Evolutionary conservation across 2,888 invertebrate genomes (phyloP).

Genomic region (Panopea generosa): DNA sequence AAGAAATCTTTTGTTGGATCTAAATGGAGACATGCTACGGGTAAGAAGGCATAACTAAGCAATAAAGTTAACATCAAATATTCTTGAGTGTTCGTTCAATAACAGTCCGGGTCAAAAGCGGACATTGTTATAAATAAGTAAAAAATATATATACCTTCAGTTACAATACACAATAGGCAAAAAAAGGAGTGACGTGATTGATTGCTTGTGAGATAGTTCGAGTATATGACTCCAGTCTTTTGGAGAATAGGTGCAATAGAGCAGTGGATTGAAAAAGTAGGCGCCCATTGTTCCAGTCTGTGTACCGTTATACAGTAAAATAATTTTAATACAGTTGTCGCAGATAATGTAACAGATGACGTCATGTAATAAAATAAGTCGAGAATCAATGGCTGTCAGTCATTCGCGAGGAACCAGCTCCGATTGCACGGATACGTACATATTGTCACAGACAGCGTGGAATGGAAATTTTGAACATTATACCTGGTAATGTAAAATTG

Average conservation of each 20-base stretch:
- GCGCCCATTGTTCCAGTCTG: constrained; percentile 24
- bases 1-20: constrained; percentile 28
- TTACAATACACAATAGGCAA: constrained; percentile 28
- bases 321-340: constrained; percentile 16
- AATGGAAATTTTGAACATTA: neutral
- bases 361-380: constrained; percentile 36
- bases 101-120: constrained; percentile 33
- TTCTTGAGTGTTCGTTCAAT: constrained; percentile 35
- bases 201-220: constrained; percentile 33
- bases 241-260: constrained; percentile 25
- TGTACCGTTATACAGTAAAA: constrained; percentile 23
- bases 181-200: constrained; percentile 35
- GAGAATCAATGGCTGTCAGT: constrained; percentile 20
- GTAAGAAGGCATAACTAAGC: constrained; percentile 16
- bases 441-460: constrained; percentile 4
- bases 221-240: constrained; percentile 17
- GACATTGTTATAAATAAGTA: constrained; percentile 46
- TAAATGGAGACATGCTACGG: constrained; percentile 17
- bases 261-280: constrained; percentile 32
- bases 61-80: constrained; percentile 30
- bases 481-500: too few species aligned
- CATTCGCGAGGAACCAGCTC: neutral
- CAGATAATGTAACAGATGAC: constrained; percentile 49
- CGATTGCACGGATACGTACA: constrained; percentile 3
- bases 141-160: constrained; percentile 39